A percentile compares a stretch with the other conserved stretches of the same genome.
phyloP scores from a whole-genome alignment of 2,113 vertebrate species.

The Gopherus flavomarginatus region DNA sequence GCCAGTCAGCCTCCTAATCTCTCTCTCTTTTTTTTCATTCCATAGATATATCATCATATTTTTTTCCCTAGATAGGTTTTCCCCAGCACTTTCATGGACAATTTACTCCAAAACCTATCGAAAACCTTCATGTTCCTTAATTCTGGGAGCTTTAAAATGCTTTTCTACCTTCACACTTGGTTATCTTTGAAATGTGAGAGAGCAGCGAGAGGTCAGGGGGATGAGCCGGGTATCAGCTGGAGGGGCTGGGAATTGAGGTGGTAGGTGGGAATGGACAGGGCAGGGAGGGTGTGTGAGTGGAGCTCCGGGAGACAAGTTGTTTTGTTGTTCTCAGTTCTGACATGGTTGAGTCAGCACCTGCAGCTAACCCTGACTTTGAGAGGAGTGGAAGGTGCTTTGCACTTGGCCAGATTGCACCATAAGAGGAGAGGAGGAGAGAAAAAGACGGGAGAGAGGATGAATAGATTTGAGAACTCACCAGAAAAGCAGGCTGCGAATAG shows the following conservation, averaged over 20 bases:
- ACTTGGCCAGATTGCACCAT: background rate
- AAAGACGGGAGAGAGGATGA: background rate
- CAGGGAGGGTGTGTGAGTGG: rapidly evolving
- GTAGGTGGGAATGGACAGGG: background rate
- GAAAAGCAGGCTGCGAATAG: background rate
- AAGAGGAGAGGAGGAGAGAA: background rate
- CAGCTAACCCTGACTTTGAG: background rate
- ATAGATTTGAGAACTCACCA: background rate
- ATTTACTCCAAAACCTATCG: conserved; percentile 66
- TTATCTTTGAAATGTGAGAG: background rate
- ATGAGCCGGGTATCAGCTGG: background rate
- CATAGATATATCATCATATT: conserved; percentile 43
- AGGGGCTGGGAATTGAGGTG: background rate
- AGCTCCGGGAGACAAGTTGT: background rate
- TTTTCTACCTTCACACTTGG: conserved; percentile 10
- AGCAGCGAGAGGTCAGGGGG: background rate
- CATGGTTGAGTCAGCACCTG: background rate
- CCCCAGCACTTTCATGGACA: conserved; percentile 69
- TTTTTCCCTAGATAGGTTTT: conserved; percentile 22
- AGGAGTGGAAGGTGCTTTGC: background rate
- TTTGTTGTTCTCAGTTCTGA: background rate
- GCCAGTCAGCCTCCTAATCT: conserved; percentile 29
- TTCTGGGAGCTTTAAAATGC: conserved; percentile 38
- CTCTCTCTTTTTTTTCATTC: conserved; percentile 29
- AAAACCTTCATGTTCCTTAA: conserved; percentile 41